Conservation (phyloP, 2,797 vertebrate genomes). For the Hybognathus amarus region DNA sequence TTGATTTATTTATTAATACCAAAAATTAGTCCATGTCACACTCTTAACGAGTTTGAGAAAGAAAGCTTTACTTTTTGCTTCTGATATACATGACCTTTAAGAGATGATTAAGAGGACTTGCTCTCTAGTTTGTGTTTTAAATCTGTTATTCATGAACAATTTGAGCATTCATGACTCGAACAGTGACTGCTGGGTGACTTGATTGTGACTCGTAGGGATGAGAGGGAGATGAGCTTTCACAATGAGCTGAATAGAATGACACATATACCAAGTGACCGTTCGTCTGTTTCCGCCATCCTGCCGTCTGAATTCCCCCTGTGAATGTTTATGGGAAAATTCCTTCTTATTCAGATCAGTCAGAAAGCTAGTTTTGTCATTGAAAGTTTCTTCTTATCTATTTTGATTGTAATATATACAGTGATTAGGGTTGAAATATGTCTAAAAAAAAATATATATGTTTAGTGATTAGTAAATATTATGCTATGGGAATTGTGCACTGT, state of each 20-base stretch:
- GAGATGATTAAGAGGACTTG: slow-evolving; percentile 9
- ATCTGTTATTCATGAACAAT: not conserved
- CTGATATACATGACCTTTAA: slow-evolving; percentile 19
- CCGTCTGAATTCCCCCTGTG: not conserved
- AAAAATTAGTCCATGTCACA: not conserved
- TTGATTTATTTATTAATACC: not conserved
- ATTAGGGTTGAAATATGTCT: not conserved
- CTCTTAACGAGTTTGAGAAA: not conserved
- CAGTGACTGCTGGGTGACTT: slow-evolving; percentile 4
- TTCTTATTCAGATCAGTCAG: not conserved
- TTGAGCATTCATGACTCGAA: slow-evolving; percentile 3
- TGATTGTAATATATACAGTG: not conserved
- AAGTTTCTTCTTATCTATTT: not conserved
- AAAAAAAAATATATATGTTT: not conserved
- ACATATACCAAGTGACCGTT: slow-evolving; percentile 7
- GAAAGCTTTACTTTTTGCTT: not conserved
- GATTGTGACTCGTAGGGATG: not conserved
- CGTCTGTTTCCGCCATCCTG: slow-evolving; percentile 27
- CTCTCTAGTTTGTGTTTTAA: slow-evolving; percentile 3
- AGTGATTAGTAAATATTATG: not conserved
- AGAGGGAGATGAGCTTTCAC: slow-evolving; percentile 9
- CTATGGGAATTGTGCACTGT: not conserved
- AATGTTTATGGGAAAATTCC: not conserved
- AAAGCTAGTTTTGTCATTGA: not conserved
- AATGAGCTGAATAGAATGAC: slow-evolving; percentile 37